A percentile compares a stretch with the other conserved stretches of the same genome.
These are phyloP conservation scores for Sipha flava DNA, from an alignment of 1,140 invertebrate genomes.

Conservation along the genomic window DNA sequence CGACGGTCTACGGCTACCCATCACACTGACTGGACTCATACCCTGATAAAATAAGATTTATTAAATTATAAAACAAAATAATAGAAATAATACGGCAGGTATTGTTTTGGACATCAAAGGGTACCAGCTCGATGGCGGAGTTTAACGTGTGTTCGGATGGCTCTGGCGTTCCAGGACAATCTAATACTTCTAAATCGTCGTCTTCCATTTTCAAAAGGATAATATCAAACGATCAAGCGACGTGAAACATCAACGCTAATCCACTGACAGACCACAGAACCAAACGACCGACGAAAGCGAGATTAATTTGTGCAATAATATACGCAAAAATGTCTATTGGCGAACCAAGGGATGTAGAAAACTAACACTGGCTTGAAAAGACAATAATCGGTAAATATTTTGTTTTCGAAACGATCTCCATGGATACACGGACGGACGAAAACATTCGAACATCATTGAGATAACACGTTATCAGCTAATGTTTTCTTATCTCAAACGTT, in stretches of 20 bases:
- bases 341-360: too few species aligned
- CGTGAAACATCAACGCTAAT: too few species aligned
- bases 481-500: background rate
- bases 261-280: too few species aligned
- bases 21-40: background rate
- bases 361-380: too few species aligned
- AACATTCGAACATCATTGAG: background rate
- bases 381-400: too few species aligned
- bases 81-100: too few species aligned
- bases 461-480: background rate
- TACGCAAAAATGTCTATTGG: too few species aligned
- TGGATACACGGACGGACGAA: background rate
- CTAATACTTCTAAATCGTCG: background rate
- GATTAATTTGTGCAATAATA: too few species aligned
- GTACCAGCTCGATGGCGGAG: background rate
- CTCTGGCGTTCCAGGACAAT: background rate
- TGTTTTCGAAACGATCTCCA: background rate
- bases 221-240: too few species aligned
- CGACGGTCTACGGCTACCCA: constrained; percentile 3
- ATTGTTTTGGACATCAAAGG: too few species aligned
- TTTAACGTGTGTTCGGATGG: background rate
- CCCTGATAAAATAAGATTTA: background rate
- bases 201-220: background rate
- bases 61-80: background rate
- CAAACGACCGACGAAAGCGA: too few species aligned